Evolutionary conservation across 2,888 invertebrate genomes (phyloP).

Genomic region (Epinotia brunnichana): DNA sequence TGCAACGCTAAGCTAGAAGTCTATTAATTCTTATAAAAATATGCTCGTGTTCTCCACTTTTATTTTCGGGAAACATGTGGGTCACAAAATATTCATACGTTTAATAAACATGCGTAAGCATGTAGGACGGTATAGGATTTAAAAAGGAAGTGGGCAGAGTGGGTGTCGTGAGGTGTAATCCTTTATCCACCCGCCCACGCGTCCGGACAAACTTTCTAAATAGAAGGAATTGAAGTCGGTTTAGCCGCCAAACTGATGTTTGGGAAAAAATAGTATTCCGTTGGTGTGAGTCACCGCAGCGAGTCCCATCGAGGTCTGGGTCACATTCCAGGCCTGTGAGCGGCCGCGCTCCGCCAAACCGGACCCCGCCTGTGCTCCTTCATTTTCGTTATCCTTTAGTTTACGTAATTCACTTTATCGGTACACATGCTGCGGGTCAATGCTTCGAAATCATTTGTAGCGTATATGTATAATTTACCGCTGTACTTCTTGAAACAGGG

Average conservation of each 20-base stretch:
- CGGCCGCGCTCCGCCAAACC: constrained; percentile 53
- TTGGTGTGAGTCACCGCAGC: constrained; percentile 73
- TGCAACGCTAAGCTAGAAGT: too few species aligned
- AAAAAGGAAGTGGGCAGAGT: constrained; percentile 50
- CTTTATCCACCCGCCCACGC: constrained; percentile 75
- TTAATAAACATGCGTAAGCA: neutral
- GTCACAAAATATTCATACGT: neutral
- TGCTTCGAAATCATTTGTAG: constrained; percentile 19
- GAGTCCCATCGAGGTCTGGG: constrained; percentile 76
- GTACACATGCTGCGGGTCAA: constrained; percentile 18
- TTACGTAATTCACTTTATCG: constrained; percentile 57
- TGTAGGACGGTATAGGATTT: constrained; percentile 58
- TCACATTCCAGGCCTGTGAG: constrained; percentile 74
- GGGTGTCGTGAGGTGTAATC: constrained; percentile 65
- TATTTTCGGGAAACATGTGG: neutral
- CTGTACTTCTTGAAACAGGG: neutral
- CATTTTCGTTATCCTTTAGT: constrained; percentile 54
- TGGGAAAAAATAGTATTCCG: constrained; percentile 55
- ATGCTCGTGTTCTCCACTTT: too few species aligned
- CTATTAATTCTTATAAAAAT: too few species aligned
- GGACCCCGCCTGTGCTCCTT: constrained; percentile 56
- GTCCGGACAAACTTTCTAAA: constrained; percentile 69
- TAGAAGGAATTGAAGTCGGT: constrained; percentile 56
- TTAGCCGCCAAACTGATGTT: constrained; percentile 53
- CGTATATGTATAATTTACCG: constrained; percentile 11